phyloP scores from a whole-genome alignment of 2,113 vertebrate species.

The Actinemys pallida region DNA sequence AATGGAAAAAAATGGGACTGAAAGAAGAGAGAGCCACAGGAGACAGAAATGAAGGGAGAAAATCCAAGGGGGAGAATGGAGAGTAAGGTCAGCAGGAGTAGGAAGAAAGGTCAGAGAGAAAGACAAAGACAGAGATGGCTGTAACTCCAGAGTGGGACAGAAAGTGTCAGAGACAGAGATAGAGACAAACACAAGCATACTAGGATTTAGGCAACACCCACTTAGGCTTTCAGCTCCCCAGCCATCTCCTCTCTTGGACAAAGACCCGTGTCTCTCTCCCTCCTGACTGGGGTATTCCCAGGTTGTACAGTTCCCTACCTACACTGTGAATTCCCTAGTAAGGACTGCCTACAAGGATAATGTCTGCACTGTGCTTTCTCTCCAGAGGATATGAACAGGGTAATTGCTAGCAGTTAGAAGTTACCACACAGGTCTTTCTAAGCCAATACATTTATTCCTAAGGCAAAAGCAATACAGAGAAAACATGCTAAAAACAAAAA shows the following conservation, averaged over 20 bases:
- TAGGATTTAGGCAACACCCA: slow-evolving; percentile 23
- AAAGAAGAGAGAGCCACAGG: background rate
- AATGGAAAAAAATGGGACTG: background rate
- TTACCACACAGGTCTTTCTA: background rate
- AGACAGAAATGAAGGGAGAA: background rate
- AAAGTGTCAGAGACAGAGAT: slow-evolving; percentile 47
- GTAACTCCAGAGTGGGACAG: no score
- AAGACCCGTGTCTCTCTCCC: no score
- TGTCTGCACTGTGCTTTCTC: no score
- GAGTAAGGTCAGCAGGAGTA: background rate
- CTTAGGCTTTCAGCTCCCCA: background rate
- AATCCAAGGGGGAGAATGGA: background rate
- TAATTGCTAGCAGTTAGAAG: background rate
- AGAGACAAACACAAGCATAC: background rate
- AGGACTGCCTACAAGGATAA: no score
- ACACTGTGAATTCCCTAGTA: no score
- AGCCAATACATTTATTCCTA: background rate
- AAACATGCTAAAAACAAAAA: background rate
- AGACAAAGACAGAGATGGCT: background rate
- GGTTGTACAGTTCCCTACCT: no score
- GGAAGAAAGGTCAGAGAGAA: background rate
- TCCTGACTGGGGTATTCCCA: no score
- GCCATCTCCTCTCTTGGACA: background rate
- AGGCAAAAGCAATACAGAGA: background rate
- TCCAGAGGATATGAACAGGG: no score